phyloP scores from a whole-genome alignment of 2,888 invertebrate species.

The Sinopyrophorus schimmeli region DNA sequence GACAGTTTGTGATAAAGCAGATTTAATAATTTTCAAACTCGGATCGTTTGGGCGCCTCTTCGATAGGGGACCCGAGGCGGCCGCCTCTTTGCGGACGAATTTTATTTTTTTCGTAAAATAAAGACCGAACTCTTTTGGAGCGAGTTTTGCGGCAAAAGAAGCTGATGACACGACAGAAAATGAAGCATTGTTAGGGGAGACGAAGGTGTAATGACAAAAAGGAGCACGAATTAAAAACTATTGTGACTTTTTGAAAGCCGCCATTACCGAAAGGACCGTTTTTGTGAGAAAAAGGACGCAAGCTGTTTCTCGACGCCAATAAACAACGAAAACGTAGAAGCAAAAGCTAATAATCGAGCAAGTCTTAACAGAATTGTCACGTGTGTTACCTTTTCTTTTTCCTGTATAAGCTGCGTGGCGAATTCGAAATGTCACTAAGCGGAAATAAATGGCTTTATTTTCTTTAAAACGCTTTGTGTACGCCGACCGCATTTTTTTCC shows the following conservation, averaged over 20 bases:
- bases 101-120: too few relatives aligned
- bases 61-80: too few relatives aligned
- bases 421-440: conserved; percentile 56
- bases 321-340: conserved; percentile 32
- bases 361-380: conserved; percentile 47
- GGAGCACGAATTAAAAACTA: conserved; percentile 22
- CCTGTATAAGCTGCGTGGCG: conserved; percentile 55
- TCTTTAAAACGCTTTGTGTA: conserved; percentile 38
- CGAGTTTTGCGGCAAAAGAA: too few relatives aligned
- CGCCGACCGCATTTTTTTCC: conserved; percentile 37
- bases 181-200: conserved; percentile 25
- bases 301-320: conserved; percentile 30
- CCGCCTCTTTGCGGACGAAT: too few relatives aligned
- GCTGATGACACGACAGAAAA: conserved; percentile 31
- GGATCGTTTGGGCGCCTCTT: too few relatives aligned
- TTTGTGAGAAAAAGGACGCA: conserved; percentile 30
- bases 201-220: conserved; percentile 14
- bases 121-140: too few relatives aligned
- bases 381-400: conserved; percentile 46
- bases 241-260: conserved; percentile 22
- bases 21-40: too few relatives aligned
- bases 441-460: conserved; percentile 57
- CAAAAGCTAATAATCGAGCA: conserved; percentile 50
- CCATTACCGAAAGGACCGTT: conserved; percentile 24
- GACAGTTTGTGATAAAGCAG: too few relatives aligned